phyloP scores from a whole-genome alignment of 2,797 vertebrate species.

The Chrysocyon brachyurus region DNA sequence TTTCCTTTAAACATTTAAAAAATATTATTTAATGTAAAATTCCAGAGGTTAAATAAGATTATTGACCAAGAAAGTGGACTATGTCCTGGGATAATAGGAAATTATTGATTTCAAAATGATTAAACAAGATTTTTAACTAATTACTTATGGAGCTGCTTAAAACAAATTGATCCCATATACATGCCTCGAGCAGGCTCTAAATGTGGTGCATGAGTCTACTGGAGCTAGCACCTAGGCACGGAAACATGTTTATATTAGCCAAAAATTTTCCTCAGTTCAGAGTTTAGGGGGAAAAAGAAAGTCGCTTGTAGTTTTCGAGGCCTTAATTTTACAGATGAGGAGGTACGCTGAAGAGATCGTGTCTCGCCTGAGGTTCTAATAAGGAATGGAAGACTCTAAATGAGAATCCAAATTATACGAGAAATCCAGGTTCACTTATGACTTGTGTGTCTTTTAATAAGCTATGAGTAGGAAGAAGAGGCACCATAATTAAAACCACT shows the following conservation, averaged over 20 bases:
- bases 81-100: accelerated
- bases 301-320: too few relatives aligned
- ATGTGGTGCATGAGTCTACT: accelerated
- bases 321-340: background rate
- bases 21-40: background rate
- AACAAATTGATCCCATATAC: accelerated
- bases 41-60: background rate
- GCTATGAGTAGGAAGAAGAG: background rate
- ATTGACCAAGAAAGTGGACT: background rate
- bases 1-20: background rate
- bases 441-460: background rate
- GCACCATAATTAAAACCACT: accelerated
- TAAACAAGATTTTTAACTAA: background rate
- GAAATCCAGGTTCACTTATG: background rate
- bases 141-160: background rate
- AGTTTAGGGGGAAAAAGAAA: background rate
- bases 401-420: accelerated
- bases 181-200: background rate
- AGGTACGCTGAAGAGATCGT: background rate
- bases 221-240: accelerated
- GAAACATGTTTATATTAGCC: background rate
- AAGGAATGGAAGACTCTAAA: accelerated
- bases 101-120: background rate
- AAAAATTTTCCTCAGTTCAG: background rate
- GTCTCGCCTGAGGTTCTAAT: background rate